Base-by-base conservation (phyloP, 2,113 vertebrate genomes). In the Plecotus auritus region DNA sequence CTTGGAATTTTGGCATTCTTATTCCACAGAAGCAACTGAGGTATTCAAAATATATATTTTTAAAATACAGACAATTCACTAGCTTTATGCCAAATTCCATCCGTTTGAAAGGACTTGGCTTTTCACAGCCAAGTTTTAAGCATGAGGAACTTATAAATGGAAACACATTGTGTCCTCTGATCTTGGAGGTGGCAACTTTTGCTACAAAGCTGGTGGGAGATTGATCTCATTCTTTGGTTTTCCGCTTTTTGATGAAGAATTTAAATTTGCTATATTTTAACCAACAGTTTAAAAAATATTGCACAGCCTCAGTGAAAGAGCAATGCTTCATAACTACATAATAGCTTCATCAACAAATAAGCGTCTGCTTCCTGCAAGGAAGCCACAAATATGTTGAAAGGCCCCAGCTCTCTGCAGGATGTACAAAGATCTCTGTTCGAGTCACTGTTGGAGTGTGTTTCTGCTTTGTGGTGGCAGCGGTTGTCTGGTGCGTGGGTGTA, bases 361-460 rank as follows among this genome's bases (percentile, higher is more conserved):
- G 84, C 61, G 59, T 83, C 91, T 2, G 89, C 18, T 97, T 91
- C 66, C 66, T 45, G 94, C 42, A 97, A 30, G 74, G 88, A 92
- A 95, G 28, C 95, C 96, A 92, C 95, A 97, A 96, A 20, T 61
- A 96, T 95, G 49, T 32, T 95, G 84, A 97, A 97, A 96, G 90
- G n/a, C 69, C 59, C 0, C 56, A 84, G 1, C 51, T 95, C 96
- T 54, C 40, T 78, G 59, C 66, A 97, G 91, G 66, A 84, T 93
- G 64, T 94, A 85, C 91, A 88, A 77, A 92, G 95, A 32, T 84
- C 91, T 87, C 78, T 67, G 74, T 66, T 97, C 30, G 14, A 97
- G 70, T 95, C 92, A 9, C 73, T 92, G 93, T 59, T 89, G 95
- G 94, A 95, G 40, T 42, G 7, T 92, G 96, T 97, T 85, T 47